Base-by-base conservation (phyloP, 2,888 invertebrate species). In the Mechanitis messenoides region DNA sequence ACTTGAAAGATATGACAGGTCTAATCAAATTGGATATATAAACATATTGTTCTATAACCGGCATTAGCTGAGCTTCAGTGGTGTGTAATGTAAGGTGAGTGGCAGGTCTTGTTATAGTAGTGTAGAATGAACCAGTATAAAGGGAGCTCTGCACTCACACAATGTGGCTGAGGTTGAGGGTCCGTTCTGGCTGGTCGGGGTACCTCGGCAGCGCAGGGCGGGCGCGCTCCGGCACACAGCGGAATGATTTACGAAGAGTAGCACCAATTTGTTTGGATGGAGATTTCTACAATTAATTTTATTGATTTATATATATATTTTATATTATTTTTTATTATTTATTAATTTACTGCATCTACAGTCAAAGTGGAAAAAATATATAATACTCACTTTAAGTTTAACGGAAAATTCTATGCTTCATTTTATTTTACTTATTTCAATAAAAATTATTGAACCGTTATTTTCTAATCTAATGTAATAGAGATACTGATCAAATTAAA, bases 231-330 rank as follows among this genome's bases (percentile, higher is more conserved):
- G 98, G 98, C 71, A 98, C 97, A 88, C 98, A 99, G 75, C 98
- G 96, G 87, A 99, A 97, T 74, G 98, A 98, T 87, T 98, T 98
- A 76, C 98, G 93, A 66, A 99, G 91, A 45, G 98, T 97, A 85
- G 98, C 98, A 50, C 98, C 97, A 73, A 96, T 96, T 87, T 98
- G 98, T 90, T 98, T 98, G 76, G 97, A 97, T 31, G 98, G 97
- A 7, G 98, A 98, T 91, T 98, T 97, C 95, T 96, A 82, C 0
- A 82, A 53, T 35, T 35, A 3, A 35, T 35, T 11, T 28, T 5
- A 38, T 45, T 31, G 20, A 20, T 20, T 20, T 0, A 45, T 33
- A 42, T 4, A 58, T 6, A 46, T 56, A 45, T 31, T 45, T 33
- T 28, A n/a, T 1, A 57, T 9, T 45, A 35, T 6, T 35, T 35